A percentile compares a stretch with the other conserved stretches of the same genome.
Conservation (phyloP, 2,797 vertebrate species). For the Apogon hyalosoma region DNA sequence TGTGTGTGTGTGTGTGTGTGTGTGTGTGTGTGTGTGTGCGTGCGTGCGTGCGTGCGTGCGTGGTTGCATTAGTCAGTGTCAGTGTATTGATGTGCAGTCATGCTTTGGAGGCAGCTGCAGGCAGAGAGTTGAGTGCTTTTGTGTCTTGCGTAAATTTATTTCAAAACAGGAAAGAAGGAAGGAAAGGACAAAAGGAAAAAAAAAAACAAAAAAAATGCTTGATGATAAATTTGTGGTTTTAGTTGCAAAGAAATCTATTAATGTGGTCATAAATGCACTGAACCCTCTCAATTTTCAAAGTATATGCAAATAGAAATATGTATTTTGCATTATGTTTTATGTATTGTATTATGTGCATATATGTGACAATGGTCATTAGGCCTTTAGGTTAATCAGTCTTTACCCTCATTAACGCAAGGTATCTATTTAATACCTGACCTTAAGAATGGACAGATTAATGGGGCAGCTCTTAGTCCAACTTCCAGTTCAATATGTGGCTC, state of each 20-base stretch:
- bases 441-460: conserved; percentile 60
- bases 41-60: conserved; percentile 21
- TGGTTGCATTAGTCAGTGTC: conserved; percentile 29
- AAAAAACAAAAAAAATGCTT: not conserved
- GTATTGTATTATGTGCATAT: conserved; percentile 6
- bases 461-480: conserved; percentile 33
- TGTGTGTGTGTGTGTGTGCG: conserved; percentile 6
- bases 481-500: conserved; percentile 21
- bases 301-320: not conserved
- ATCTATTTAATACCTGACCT: conserved; percentile 59
- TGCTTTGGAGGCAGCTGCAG: conserved; percentile 7
- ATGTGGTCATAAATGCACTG: not conserved
- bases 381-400: conserved; percentile 73
- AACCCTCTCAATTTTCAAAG: not conserved
- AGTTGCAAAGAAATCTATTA: not conserved
- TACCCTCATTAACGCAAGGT: conserved; percentile 68
- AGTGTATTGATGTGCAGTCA: conserved; percentile 9
- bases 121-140: conserved; percentile 3
- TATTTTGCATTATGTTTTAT: too few species aligned
- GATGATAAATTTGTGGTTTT: not conserved
- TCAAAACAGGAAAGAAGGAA: too few species aligned
- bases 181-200: too few species aligned
- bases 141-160: not conserved
- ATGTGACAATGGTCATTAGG: conserved; percentile 37
- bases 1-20: conserved; percentile 35